Conservation (phyloP, 92 coral and sea anemone species). For the Parazoanthus darwini region DNA sequence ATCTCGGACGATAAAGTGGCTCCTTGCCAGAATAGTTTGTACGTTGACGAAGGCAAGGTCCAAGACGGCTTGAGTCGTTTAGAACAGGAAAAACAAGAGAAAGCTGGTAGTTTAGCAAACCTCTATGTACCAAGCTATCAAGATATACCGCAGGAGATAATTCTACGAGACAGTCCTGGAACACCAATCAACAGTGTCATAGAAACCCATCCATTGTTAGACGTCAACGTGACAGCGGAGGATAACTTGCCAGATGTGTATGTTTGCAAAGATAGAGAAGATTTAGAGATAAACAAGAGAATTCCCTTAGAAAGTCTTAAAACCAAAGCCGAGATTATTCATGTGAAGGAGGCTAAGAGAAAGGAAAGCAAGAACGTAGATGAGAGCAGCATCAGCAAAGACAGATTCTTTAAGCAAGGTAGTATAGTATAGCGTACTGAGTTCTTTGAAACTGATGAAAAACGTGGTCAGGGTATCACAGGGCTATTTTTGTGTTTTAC, state of each 20-base stretch:
- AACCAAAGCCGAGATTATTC: neutral
- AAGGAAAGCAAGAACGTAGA: conserved; percentile 3
- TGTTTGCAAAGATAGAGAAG: neutral
- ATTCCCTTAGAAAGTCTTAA: neutral
- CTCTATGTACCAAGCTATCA: conserved; percentile 19
- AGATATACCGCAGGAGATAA: neutral
- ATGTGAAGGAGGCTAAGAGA: conserved; percentile 17
- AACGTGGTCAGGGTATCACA: neutral
- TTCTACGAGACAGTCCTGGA: neutral
- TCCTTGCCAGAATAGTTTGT: neutral
- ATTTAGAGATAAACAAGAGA: neutral
- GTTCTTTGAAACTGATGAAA: neutral
- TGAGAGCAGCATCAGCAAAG: neutral
- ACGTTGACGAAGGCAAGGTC: neutral
- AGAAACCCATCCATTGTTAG: neutral
- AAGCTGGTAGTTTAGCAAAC: conserved; percentile 34
- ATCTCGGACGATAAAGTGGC: neutral
- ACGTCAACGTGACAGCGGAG: neutral
- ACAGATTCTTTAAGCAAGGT: neutral
- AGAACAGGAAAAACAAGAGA: conserved; percentile 21
- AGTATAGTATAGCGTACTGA: neutral
- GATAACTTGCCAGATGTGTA: neutral
- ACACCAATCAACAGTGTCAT: neutral
- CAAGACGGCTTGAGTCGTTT: neutral
- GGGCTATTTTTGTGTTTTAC: no score